Percentiles rank a stretch among this genome's conserved stretches.
phyloP scores from a whole-genome alignment of 2,113 vertebrate species.

The Corynorhinus townsendii region DNA sequence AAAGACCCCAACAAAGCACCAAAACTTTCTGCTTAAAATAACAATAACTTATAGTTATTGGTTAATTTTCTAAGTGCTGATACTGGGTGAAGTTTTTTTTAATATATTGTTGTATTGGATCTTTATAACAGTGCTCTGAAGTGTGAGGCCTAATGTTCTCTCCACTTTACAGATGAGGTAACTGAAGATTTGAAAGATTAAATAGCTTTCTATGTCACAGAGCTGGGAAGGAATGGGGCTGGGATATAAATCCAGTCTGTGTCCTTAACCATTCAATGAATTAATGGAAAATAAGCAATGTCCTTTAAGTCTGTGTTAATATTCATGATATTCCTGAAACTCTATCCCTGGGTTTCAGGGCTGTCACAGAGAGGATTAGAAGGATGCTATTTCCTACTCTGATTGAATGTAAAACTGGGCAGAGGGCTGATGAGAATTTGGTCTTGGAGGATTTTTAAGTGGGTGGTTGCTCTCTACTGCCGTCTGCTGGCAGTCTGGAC shows the following conservation, averaged over 20 bases:
- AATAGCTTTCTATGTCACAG: not conserved
- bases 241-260: not conserved
- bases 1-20: not conserved
- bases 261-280: not conserved
- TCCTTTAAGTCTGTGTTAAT: not conserved
- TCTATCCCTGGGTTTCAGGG: not conserved
- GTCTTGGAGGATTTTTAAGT: not conserved
- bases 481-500: constrained; percentile 33
- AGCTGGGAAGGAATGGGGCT: not conserved
- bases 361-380: not conserved
- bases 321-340: not conserved
- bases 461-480: constrained; percentile 55
- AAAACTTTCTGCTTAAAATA: not conserved
- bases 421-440: not conserved
- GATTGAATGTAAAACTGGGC: not conserved
- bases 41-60: not conserved
- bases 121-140: not conserved
- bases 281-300: not conserved
- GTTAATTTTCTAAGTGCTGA: not conserved
- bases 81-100: not conserved
- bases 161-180: not conserved
- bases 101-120: not conserved
- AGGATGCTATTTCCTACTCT: not conserved
- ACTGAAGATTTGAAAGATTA: not conserved
- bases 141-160: not conserved